Percentiles rank a stretch among this genome's conserved stretches.
These are phyloP conservation scores for Synanthedon tipuliformis DNA, from an alignment of 2,888 invertebrate species.

Conservation along the genomic window DNA sequence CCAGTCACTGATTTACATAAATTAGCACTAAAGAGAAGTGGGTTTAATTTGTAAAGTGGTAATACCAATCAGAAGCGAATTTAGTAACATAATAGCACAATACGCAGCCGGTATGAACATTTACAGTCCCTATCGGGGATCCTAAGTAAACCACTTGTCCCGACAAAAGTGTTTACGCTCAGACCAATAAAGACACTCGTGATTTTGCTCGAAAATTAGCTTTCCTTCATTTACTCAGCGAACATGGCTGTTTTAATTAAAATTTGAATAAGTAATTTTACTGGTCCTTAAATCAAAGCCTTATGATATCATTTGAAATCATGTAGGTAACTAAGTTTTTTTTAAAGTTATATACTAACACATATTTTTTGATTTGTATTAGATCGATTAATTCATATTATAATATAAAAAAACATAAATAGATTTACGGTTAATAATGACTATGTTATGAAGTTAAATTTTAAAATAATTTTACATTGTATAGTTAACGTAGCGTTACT, in stretches of 20 bases:
- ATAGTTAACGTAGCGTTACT: too few species aligned
- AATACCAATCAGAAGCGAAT: neutral
- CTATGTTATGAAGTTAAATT: too few species aligned
- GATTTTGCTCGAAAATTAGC: constrained; percentile 37
- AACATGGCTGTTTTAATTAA: neutral
- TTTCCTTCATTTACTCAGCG: constrained; percentile 7
- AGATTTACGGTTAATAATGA: too few species aligned
- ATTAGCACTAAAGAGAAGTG: neutral
- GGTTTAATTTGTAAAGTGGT: neutral
- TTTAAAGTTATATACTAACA: neutral
- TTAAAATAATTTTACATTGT: too few species aligned
- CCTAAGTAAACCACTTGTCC: constrained; percentile 53
- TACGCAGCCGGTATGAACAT: constrained; percentile 28
- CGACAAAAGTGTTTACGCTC: constrained; percentile 34
- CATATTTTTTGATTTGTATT: neutral
- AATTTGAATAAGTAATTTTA: neutral
- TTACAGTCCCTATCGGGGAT: constrained; percentile 29
- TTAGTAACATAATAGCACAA: neutral
- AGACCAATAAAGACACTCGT: constrained; percentile 31
- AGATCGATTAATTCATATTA: too few species aligned
- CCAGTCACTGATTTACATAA: too few species aligned
- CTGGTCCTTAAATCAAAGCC: too few species aligned
- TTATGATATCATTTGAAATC: too few species aligned
- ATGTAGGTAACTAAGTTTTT: neutral
- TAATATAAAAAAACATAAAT: too few species aligned